Conservation (phyloP, 2,797 vertebrate genomes). For the Anomalospiza imberbis region DNA sequence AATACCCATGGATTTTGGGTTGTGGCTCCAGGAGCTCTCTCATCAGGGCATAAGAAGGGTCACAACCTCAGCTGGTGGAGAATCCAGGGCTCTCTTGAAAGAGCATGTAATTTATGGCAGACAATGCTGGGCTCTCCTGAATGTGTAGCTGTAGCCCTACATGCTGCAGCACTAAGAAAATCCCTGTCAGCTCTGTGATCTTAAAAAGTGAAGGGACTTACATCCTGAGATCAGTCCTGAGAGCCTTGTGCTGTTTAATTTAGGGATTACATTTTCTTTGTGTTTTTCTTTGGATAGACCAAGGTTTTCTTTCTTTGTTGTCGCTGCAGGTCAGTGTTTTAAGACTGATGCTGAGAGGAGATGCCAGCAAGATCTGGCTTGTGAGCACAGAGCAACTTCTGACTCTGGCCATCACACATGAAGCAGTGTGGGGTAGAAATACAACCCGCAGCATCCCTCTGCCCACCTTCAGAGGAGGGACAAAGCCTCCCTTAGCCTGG, state of each 20-base stretch:
- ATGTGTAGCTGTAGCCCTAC: background rate
- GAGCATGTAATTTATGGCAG: background rate
- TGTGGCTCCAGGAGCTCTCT: background rate
- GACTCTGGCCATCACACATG: rapidly evolving
- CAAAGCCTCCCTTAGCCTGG: background rate
- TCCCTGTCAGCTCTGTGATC: background rate
- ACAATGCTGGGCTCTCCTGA: background rate
- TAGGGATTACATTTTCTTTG: background rate
- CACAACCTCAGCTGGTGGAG: background rate
- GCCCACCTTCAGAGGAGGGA: background rate
- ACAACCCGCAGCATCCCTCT: background rate
- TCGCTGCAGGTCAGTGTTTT: background rate
- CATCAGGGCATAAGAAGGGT: background rate
- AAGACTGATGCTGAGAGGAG: background rate
- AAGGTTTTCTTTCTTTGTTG: background rate
- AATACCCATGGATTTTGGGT: background rate
- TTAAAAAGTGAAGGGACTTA: background rate
- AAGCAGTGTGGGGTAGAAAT: background rate
- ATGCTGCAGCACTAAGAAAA: background rate
- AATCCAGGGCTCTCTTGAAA: background rate
- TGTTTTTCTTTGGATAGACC: background rate
- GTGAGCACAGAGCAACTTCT: background rate
- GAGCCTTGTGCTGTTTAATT: background rate
- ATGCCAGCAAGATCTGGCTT: background rate
- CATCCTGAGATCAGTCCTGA: background rate